These are phyloP conservation scores for Masticophis lateralis DNA, from an alignment of 2,797 vertebrate genomes.

Conservation along the genomic window DNA sequence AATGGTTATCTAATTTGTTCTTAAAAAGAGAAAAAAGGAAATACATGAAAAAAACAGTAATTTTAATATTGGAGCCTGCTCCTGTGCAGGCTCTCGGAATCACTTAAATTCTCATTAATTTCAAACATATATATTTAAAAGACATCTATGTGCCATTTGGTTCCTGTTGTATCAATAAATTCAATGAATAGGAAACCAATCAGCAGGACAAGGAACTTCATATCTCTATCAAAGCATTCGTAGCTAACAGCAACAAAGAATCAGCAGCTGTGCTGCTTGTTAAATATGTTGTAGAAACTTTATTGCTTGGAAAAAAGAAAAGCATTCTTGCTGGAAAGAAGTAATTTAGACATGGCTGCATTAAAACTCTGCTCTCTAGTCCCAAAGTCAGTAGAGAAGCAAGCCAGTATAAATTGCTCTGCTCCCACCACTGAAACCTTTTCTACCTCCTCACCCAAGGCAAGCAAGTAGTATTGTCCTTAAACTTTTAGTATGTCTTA, in stretches of 20 bases:
- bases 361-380: background rate
- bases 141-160: background rate
- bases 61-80: background rate
- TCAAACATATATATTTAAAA: background rate
- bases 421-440: background rate
- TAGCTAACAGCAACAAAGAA: background rate
- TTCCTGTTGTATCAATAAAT: background rate
- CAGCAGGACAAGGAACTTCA: background rate
- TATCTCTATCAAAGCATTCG: background rate
- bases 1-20: background rate
- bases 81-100: background rate
- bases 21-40: background rate
- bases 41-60: background rate
- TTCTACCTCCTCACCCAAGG: background rate
- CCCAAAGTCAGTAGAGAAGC: background rate
- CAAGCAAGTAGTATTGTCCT: background rate
- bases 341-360: background rate
- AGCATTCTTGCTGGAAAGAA: background rate
- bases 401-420: background rate
- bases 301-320: background rate
- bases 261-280: background rate
- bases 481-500: background rate
- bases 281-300: background rate
- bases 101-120: background rate
- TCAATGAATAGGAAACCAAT: background rate